Evolutionary conservation across 2,113 vertebrate species (phyloP), one percentile per base, ranked within the genome.

Genomic region (Erythrocebus patas): DNA sequence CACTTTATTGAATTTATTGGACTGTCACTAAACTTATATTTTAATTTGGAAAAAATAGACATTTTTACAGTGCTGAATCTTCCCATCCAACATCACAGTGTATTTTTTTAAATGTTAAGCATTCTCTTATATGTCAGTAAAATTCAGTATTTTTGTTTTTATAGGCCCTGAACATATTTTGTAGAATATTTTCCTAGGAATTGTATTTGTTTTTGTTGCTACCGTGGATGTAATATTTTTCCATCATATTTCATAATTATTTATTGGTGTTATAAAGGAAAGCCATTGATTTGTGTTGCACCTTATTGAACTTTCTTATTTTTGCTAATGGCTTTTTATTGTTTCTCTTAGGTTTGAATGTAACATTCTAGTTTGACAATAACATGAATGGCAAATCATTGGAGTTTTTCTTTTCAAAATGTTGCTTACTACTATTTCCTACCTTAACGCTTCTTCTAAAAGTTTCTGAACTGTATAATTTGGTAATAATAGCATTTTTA

Each of bases 41-140:
- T 91, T 91, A 95, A 93, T 95, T 91, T 96, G 72, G 25, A 45
- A 78, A 92, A 90, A 93, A n/a, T 76, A 75, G 2, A 88, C n/a
- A 61, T 90, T 96, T 93, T 78, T 87, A 52, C 40, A 64, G 8
- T 59, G 59, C 12, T 83, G 23, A 90, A 10, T 78, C 32, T 78
- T 96, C 78, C 3, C 5, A 48, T 91, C 17, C 45, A 85, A 17
- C 23, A 38, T 52, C 52, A 75, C 76, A 43, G 30, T 94, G 22
- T 32, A 40, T 68, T 91, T 52, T 43, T n/a, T 9, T 52, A 61
- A 40, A 5, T 25, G 76, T 22, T 38, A 83, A 93, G 12, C 32
- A 81, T 48, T 82, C 40, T 80, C 61, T 91, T 57, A 72, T 66
- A 64, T 79, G 25, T 32, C n/a, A 88, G 32, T 91, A 93, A 66